Conservation (phyloP, 2,888 invertebrate genomes). For the Trypoxylon attenuatum region DNA sequence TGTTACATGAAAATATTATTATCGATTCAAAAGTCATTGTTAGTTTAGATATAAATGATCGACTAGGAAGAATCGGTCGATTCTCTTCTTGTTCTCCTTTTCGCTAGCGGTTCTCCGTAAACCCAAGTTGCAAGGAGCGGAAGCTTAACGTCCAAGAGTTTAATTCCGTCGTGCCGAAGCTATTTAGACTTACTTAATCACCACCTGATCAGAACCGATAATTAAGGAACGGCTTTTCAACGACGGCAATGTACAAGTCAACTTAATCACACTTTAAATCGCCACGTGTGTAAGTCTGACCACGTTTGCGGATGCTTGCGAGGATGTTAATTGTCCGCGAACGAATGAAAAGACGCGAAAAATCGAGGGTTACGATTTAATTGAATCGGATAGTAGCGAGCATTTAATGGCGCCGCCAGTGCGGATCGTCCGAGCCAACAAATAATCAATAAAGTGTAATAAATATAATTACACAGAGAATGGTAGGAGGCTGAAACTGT, state of each 20-base stretch:
- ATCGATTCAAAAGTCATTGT: no score
- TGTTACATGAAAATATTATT: no score
- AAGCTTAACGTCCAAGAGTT: no score
- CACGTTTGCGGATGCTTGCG: neutral
- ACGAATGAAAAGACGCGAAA: conserved; percentile 5
- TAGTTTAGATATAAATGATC: no score
- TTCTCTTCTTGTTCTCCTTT: no score
- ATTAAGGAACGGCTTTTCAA: conserved; percentile 37
- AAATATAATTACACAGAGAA: conserved; percentile 57
- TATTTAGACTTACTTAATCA: conserved; percentile 50
- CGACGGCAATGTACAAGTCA: conserved; percentile 3
- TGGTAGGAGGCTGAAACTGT: neutral
- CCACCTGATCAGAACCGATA: conserved; percentile 29
- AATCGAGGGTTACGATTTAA: conserved; percentile 35
- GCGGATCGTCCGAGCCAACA: conserved; percentile 16
- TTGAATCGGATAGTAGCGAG: conserved; percentile 37
- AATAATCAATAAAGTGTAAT: conserved; percentile 56
- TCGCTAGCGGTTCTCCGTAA: no score
- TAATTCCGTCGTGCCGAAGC: conserved; percentile 35
- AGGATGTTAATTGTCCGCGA: conserved; percentile 29
- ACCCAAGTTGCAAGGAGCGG: no score
- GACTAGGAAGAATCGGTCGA: no score
- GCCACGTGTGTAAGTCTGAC: conserved; percentile 15
- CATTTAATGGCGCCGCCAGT: conserved; percentile 26
- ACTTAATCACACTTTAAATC: conserved; percentile 50